Evolutionary conservation across 2,888 invertebrate species (phyloP), one percentile per base, ranked within the genome.

Genomic region (Drosophila nr. perissopoda): DNA sequence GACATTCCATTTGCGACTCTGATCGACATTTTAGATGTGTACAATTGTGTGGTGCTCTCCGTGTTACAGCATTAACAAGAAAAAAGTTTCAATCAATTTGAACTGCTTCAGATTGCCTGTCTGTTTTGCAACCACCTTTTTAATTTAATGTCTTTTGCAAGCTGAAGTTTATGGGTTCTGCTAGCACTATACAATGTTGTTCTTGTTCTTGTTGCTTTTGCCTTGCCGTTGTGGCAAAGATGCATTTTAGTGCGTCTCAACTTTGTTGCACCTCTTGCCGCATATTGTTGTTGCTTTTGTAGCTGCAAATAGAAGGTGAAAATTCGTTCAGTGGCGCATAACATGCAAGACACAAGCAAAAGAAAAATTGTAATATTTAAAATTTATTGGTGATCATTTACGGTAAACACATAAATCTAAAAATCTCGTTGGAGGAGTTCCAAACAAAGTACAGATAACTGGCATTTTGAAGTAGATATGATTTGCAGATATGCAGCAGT

Each of bases 131-230:
- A 71, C 69, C 63, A 76, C 60, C 71, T 73, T 80, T 25, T 90
- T 90, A 90, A 78, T 90, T 90, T 90, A 83, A 89, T 83, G 80
- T 58, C 66, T 69, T 38, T 27, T 65, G 70, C 62, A 66, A 71
- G 69, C 73, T 40, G 51, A 61, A 90, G 90, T 89, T 89, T 76
- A 78, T 85, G 74, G 83, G 54, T 66, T 25, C 73, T 63, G 62
- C 89, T 77, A 80, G 83, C 73, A 62, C 61, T 58, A 11, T 34
- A 60, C 31, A 54, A 18, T 58, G 36, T 36, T 49, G 61, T 31
- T 67, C 16, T 36, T 48, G 27, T 33, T 58, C n/a, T 33, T 58
- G 51, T 10, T 60, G 49, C 11, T 69, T n/a, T 31, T 51, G 68
- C 40, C 56, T 33, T 48, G 62, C 34, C 58, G 67, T 53, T 53